Conservation (phyloP, 2,113 vertebrate genomes). For the Pyrgilauda ruficollis region DNA sequence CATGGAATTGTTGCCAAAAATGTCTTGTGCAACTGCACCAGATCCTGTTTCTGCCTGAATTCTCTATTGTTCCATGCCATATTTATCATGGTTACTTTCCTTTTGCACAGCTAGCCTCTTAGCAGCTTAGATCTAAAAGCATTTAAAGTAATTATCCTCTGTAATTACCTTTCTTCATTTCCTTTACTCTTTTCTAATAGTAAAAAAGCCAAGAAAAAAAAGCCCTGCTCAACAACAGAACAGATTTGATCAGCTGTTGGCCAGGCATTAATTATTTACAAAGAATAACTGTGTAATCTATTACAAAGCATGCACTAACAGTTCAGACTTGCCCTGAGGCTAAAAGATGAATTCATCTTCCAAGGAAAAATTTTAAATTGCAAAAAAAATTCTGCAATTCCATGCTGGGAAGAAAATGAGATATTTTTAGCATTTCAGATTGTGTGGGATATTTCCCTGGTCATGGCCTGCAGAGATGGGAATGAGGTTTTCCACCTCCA, state of each 20-base stretch:
- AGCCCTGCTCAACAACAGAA: not conserved
- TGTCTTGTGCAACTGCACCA: not conserved
- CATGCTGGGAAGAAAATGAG: not conserved
- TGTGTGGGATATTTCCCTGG: not conserved
- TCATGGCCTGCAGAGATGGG: not conserved
- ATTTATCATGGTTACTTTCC: constrained; percentile 10
- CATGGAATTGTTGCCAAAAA: constrained; percentile 39
- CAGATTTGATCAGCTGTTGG: not conserved
- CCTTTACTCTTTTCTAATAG: not conserved
- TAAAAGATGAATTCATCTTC: not conserved
- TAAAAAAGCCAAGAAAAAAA: not conserved
- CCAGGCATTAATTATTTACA: not conserved
- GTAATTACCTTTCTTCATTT: constrained; percentile 28
- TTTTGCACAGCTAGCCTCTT: constrained; percentile 31
- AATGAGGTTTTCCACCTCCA: not conserved
- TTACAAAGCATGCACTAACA: not conserved
- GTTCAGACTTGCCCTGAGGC: not conserved
- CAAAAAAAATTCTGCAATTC: not conserved
- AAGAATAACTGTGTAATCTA: not conserved
- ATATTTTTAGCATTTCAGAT: not conserved
- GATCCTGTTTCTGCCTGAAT: not conserved
- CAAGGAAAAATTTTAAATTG: not conserved
- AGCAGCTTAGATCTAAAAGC: constrained; percentile 36
- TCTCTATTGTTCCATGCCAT: constrained; percentile 13
- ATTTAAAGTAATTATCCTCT: constrained; percentile 18